Evolutionary conservation across 1,140 invertebrate genomes (phyloP).

Genomic region (Aplysia californica): DNA sequence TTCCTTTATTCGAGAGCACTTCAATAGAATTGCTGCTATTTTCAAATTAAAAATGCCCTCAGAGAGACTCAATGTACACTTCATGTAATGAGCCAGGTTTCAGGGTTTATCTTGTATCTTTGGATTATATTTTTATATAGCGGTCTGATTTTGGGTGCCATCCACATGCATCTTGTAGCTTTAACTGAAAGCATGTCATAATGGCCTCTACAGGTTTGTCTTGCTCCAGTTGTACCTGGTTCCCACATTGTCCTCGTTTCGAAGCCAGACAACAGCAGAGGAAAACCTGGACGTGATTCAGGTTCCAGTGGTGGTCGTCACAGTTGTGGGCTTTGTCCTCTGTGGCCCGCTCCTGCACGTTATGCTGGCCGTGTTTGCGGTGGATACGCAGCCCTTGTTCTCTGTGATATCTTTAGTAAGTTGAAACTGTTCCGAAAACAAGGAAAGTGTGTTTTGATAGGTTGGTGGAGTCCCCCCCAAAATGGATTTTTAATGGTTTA

Average conservation of each 20-base stretch:
- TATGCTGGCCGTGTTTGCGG: constrained; percentile 9
- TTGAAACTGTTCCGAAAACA: background rate
- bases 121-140: no score
- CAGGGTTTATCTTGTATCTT: no score
- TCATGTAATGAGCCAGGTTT: no score
- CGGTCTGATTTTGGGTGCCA: no score
- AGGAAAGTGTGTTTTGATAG: no score
- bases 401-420: constrained; percentile 33
- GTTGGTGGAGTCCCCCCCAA: background rate
- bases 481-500: no score
- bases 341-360: constrained; percentile 40
- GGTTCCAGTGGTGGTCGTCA: constrained; percentile 31
- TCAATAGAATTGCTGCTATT: no score
- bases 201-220: constrained; percentile 50
- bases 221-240: constrained; percentile 47
- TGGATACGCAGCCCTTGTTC: constrained; percentile 8
- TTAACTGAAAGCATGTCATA: no score
- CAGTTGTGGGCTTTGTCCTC: constrained; percentile 36
- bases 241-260: constrained; percentile 49
- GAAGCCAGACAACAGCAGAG: constrained; percentile 21
- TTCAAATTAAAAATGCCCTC: no score
- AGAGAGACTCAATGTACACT: no score
- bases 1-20: no score
- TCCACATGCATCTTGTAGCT: no score
- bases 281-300: constrained; percentile 46